Evolutionary conservation across 2,888 invertebrate genomes (phyloP).

Genomic region (Ophioninae sp.): DNA sequence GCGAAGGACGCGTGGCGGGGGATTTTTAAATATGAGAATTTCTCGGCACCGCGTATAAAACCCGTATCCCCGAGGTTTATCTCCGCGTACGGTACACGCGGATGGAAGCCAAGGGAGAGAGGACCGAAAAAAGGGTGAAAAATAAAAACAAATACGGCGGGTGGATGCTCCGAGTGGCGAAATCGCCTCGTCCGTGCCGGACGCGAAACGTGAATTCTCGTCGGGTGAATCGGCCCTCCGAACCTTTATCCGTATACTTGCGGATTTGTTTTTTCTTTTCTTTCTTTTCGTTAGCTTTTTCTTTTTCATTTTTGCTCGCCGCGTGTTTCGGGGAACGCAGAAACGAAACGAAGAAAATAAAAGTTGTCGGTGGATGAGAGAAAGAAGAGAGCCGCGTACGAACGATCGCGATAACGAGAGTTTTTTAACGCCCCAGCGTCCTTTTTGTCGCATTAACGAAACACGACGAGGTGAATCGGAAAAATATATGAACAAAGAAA

Average conservation of each 20-base stretch:
- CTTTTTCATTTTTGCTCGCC: neutral
- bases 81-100: neutral
- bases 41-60: conserved; percentile 28
- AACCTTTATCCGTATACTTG: neutral
- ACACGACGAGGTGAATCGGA: too few species aligned
- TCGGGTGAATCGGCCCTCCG: conserved; percentile 36
- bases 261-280: neutral
- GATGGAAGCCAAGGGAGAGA: neutral
- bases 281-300: conserved; percentile 9
- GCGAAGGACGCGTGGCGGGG: neutral
- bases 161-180: conserved; percentile 17
- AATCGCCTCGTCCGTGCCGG: conserved; percentile 22
- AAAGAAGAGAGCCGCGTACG: neutral
- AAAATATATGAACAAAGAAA: too few species aligned
- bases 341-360: too few species aligned
- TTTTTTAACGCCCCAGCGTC: too few species aligned
- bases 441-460: too few species aligned
- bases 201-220: conserved; percentile 43
- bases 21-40: conserved; percentile 57
- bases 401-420: too few species aligned
- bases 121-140: neutral
- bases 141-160: conserved; percentile 22
- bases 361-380: neutral
- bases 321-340: neutral
- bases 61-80: neutral